These are phyloP conservation scores for Lottia scabra DNA, from an alignment of 2,888 invertebrate species.

Conservation along the genomic window DNA sequence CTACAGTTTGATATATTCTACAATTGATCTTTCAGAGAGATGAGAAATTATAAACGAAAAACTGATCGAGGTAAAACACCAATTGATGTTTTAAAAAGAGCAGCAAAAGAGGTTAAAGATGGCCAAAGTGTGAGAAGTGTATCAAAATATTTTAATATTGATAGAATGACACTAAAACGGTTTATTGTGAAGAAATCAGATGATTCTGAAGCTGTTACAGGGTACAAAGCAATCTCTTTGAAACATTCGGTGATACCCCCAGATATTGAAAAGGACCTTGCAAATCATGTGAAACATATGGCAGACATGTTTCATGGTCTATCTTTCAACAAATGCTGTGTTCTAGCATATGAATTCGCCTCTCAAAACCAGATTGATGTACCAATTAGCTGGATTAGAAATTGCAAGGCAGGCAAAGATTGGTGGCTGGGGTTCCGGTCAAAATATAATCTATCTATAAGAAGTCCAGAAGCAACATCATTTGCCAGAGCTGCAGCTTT, in stretches of 20 bases:
- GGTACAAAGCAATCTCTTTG: not conserved
- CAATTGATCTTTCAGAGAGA: not conserved
- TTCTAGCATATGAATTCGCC: not conserved
- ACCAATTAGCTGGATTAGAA: not conserved
- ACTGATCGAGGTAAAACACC: not conserved
- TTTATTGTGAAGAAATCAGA: not conserved
- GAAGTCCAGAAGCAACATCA: constrained; percentile 18
- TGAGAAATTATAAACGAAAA: not conserved
- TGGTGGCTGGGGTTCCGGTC: not conserved
- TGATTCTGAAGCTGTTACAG: not conserved
- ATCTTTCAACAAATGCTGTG: constrained; percentile 8
- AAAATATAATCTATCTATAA: constrained; percentile 8
- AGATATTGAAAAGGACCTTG: constrained; percentile 17
- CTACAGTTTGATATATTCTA: not conserved
- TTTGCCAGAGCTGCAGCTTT: constrained; percentile 14
- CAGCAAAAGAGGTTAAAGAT: not conserved
- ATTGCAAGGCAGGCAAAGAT: not conserved
- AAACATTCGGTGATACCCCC: constrained; percentile 10
- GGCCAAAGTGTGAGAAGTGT: not conserved
- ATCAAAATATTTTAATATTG: constrained; percentile 17
- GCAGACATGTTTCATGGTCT: constrained; percentile 19
- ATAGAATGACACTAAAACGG: constrained; percentile 14
- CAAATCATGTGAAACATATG: constrained; percentile 13
- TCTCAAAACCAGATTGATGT: not conserved
- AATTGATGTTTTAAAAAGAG: constrained; percentile 3